Evolutionary conservation across 2,797 vertebrate species (phyloP).

Genomic region (Brachyrhaphis roseni): DNA sequence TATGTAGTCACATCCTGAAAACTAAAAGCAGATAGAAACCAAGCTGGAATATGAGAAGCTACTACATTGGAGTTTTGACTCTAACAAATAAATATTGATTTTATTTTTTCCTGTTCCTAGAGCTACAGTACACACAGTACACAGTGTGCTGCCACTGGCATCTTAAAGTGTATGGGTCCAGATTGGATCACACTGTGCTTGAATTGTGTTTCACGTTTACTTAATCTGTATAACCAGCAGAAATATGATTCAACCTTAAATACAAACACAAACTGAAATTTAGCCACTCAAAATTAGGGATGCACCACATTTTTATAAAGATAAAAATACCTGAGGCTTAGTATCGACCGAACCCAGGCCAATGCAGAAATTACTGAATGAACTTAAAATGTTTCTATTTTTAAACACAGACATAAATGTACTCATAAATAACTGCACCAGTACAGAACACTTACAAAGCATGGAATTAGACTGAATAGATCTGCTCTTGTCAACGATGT

Average conservation of each 20-base stretch:
- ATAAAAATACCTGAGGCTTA: too few relatives aligned
- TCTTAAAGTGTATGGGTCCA: neutral
- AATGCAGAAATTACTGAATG: too few relatives aligned
- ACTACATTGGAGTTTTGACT: neutral
- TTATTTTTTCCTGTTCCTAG: neutral
- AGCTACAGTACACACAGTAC: neutral
- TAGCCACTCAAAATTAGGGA: neutral
- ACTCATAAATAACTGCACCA: too few relatives aligned
- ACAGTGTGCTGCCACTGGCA: neutral
- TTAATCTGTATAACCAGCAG: neutral
- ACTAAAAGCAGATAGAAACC: neutral
- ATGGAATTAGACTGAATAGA: too few relatives aligned
- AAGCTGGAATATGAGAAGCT: neutral
- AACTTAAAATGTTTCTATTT: too few relatives aligned
- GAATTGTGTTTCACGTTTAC: neutral
- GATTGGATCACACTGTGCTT: neutral
- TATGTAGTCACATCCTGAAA: neutral
- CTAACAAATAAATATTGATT: neutral
- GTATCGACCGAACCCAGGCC: too few relatives aligned
- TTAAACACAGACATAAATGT: too few relatives aligned
- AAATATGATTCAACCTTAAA: neutral
- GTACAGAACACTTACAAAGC: too few relatives aligned
- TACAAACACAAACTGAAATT: neutral
- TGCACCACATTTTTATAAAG: too few relatives aligned
- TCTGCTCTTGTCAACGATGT: too few relatives aligned